Evolutionary conservation across 92 coral and sea anemone species (phyloP).

Genomic region (Diadumene lineata): DNA sequence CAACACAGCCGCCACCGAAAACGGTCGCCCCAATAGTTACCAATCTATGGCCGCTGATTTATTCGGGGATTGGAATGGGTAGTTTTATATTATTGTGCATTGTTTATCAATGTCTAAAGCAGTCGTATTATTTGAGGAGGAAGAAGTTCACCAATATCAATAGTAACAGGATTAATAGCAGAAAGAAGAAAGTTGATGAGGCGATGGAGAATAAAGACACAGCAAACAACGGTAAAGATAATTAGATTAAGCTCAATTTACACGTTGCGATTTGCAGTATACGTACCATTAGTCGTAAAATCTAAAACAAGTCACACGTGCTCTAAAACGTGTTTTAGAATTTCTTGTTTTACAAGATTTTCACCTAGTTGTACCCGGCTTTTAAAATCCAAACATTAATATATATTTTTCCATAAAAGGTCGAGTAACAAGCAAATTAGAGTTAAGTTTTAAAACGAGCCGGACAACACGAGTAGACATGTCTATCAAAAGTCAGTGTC

Average conservation of each 20-base stretch:
- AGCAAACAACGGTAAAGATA: conserved; percentile 41
- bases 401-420: too few relatives aligned
- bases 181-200: conserved; percentile 35
- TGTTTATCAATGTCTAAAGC: conserved; percentile 58
- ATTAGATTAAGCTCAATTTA: too few relatives aligned
- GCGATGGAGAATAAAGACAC: conserved; percentile 40
- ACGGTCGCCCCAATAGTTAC: conserved; percentile 40
- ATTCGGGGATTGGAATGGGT: conserved; percentile 45
- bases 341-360: too few relatives aligned
- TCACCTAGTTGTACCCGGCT: too few relatives aligned
- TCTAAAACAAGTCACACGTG: too few relatives aligned
- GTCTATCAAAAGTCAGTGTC: not conserved
- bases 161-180: conserved; percentile 54
- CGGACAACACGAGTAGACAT: not conserved
- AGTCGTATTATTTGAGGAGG: conserved; percentile 57
- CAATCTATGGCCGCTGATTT: conserved; percentile 63
- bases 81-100: conserved; percentile 57
- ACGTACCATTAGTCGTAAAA: too few relatives aligned
- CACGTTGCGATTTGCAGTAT: too few relatives aligned
- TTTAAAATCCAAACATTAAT: too few relatives aligned
- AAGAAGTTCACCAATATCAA: conserved; percentile 73
- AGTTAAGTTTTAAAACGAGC: not conserved
- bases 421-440: too few relatives aligned
- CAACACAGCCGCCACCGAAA: conserved; percentile 12
- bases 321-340: too few relatives aligned